Evolutionary conservation across 2,888 invertebrate genomes (phyloP), one percentile per base, ranked within the genome.

Genomic region (Serripes groenlandicus): DNA sequence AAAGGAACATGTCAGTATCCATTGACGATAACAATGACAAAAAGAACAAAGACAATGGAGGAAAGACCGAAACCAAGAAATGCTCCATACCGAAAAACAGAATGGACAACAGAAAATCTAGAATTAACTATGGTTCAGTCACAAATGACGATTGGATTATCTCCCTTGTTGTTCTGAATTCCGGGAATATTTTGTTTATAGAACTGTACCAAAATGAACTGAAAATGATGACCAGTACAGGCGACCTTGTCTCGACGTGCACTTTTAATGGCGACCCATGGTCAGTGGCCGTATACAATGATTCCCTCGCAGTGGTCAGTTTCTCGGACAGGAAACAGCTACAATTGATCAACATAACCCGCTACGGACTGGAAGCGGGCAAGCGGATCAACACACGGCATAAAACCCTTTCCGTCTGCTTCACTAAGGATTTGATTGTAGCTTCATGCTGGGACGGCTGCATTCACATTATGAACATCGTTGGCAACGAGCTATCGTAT

Each of bases 271-370:
- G 86, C 3, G 78, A 86, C 68, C 83, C 86, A 0, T 86, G 86
- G 86, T 81, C 83, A 1, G 83, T 86, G 18, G 81, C 81, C 3
- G 81, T 68, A 18, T 79, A 78, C 62, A 83, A 81, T 62, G 86
- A 86, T 42, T 73, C 78, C 18, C 75, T 83, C 2, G 86, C 83
- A 7, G 83, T 75, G 3, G 74, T 86, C n/a, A 83, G 74, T 26
- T 86, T 83, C 71, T 83, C 86, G 3, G 86, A 86, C 64, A 75
- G 83, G 30, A 86, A 83, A 37, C 83, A 83, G 62, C 52, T 86
- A 3, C 86, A 86, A 49, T 35, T 86, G n/a, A 56, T 86, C 28
- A 83, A 86, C 26, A 76, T 86, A 2, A 58, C 56, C 32, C 62
- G 74, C 18, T 30, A 66, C 4, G 76, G 76, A 0, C 62, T 86